phyloP scores from a whole-genome alignment of 1,140 invertebrate genomes.

The Orchesella cincta region DNA sequence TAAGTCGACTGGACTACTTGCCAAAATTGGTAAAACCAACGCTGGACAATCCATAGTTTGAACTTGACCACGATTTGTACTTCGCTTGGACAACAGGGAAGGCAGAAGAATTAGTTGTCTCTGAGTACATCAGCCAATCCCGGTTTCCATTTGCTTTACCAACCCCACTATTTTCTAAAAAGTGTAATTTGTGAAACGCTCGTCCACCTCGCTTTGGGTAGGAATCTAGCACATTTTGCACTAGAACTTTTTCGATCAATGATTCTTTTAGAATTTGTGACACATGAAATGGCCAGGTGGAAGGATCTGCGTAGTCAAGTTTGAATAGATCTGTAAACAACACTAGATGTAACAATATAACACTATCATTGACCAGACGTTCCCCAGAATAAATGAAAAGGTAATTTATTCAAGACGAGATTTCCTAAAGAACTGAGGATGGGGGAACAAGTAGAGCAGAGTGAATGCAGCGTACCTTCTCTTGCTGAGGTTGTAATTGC shows the following conservation, averaged over 20 bases:
- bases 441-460: too few species aligned
- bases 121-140: too few species aligned
- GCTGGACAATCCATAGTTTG: not conserved
- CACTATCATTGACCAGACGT: too few species aligned
- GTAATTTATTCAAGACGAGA: too few species aligned
- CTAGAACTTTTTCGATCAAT: not conserved
- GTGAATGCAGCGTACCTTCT: too few species aligned
- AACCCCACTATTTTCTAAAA: not conserved
- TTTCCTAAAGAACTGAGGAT: too few species aligned
- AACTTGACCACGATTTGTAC: not conserved
- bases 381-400: too few species aligned
- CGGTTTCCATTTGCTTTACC: too few species aligned
- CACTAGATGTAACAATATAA: too few species aligned
- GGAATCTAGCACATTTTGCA: not conserved
- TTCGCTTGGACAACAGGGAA: not conserved
- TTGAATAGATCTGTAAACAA: too few species aligned
- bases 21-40: not conserved
- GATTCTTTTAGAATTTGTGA: not conserved
- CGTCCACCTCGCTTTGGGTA: not conserved
- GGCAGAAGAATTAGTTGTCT: not conserved
- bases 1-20: not conserved
- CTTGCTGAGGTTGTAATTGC: too few species aligned
- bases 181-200: not conserved
- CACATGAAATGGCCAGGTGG: not conserved
- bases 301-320: too few species aligned